Percentiles rank a stretch among this genome's conserved stretches.
phyloP scores from a whole-genome alignment of 2,113 vertebrate species.

The Chinchilla lanigera region DNA sequence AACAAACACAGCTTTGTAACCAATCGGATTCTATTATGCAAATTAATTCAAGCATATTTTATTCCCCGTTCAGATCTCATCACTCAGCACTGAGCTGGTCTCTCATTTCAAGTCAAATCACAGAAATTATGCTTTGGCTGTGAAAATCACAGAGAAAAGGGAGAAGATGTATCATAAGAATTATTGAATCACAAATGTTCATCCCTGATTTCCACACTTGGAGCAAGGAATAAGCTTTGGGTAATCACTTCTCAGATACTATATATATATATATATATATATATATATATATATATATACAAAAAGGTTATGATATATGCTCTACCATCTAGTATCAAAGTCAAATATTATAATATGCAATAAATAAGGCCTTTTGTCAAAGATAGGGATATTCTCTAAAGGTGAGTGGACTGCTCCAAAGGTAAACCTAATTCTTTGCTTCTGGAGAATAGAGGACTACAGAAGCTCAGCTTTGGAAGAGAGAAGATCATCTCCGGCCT shows the following conservation, averaged over 20 bases:
- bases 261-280: too few relatives aligned
- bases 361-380: background rate
- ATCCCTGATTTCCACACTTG: conserved; percentile 50
- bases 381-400: background rate
- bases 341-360: background rate
- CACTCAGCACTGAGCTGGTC: conserved; percentile 70
- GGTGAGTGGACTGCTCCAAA: background rate
- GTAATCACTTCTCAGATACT: background rate
- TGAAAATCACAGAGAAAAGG: conserved; percentile 66
- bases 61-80: conserved; percentile 75
- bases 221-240: background rate
- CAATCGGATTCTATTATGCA: conserved; percentile 82
- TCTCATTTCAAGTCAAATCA: conserved; percentile 79
- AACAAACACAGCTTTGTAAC: conserved; percentile 83
- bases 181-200: conserved; percentile 59
- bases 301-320: background rate
- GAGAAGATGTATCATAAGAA: conserved; percentile 55
- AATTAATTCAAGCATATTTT: conserved; percentile 83
- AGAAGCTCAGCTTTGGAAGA: background rate
- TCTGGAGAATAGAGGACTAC: background rate
- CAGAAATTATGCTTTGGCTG: conserved; percentile 75
- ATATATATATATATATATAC: too few relatives aligned
- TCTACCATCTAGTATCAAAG: background rate
- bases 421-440: background rate
- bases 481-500: background rate